Percentiles rank a stretch among this genome's conserved stretches.
Evolutionary conservation across 2,888 invertebrate genomes (phyloP).

Genomic region (Dioctria linearis): DNA sequence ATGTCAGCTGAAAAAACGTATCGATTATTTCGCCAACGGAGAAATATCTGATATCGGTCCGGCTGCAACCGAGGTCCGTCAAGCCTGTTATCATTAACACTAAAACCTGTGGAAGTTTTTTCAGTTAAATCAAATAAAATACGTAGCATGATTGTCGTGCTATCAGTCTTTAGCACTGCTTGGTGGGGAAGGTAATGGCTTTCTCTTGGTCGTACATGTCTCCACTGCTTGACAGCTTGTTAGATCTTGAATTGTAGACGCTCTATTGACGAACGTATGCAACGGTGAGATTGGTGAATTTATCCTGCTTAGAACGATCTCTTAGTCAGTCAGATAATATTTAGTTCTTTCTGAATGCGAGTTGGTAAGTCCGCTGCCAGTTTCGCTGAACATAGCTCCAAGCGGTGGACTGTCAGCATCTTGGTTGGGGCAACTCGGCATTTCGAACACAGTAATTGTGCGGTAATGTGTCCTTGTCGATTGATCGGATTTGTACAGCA

Average conservation of each 20-base stretch:
- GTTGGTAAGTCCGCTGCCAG: background rate
- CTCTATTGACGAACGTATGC: constrained; percentile 59
- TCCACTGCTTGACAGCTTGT: constrained; percentile 46
- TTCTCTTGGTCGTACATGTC: constrained; percentile 49
- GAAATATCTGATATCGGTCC: background rate
- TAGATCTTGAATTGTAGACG: constrained; percentile 53
- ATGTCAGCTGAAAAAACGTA: too few species aligned
- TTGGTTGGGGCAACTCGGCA: background rate
- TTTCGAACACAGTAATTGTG: constrained; percentile 21
- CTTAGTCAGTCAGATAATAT: constrained; percentile 59
- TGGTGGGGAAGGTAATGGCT: too few species aligned
- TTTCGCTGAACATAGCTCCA: background rate
- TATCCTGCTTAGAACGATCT: constrained; percentile 58
- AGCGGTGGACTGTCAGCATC: background rate
- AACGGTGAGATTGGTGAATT: constrained; percentile 50
- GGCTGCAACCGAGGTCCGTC: constrained; percentile 53
- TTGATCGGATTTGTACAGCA: background rate
- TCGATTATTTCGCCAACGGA: too few species aligned
- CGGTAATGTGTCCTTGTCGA: background rate
- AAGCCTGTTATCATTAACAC: constrained; percentile 57
- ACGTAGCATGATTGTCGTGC: too few species aligned
- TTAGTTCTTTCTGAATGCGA: background rate
- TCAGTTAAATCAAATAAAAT: too few species aligned
- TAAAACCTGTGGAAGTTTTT: constrained; percentile 57
- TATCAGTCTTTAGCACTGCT: too few species aligned